phyloP scores from a whole-genome alignment of 2,888 invertebrate species.

The Elegia similella region DNA sequence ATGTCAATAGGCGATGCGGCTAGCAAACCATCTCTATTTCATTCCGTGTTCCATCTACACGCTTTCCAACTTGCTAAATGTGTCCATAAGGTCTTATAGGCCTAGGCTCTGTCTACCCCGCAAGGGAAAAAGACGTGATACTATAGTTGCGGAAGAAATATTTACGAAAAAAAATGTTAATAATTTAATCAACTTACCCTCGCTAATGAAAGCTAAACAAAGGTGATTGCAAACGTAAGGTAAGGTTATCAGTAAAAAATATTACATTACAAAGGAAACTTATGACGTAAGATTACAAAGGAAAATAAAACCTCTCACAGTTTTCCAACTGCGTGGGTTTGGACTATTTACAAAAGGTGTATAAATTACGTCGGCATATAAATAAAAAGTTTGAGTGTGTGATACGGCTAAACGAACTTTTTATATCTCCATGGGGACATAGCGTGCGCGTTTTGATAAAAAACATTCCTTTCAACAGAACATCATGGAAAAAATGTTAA shows the following conservation, averaged over 20 bases:
- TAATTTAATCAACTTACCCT: too few species aligned
- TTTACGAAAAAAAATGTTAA: too few species aligned
- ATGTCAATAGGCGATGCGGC: too few species aligned
- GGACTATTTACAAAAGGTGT: conserved; percentile 6
- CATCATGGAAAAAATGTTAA: background rate
- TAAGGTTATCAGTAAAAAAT: conserved; percentile 5
- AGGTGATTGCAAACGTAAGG: background rate
- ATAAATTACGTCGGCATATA: conserved; percentile 12
- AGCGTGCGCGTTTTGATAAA: conserved; percentile 16
- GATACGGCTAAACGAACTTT: conserved; percentile 3
- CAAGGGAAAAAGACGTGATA: too few species aligned
- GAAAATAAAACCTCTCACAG: background rate
- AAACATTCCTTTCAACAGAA: conserved; percentile 11
- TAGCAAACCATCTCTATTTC: too few species aligned
- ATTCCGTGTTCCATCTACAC: too few species aligned
- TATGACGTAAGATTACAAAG: conserved; percentile 1
- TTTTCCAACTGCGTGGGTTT: conserved; percentile 9
- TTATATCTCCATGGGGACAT: conserved; percentile 16
- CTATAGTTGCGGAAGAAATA: too few species aligned
- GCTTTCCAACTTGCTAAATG: too few species aligned
- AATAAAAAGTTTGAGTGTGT: conserved; percentile 12
- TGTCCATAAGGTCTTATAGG: too few species aligned
- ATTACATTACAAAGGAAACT: background rate
- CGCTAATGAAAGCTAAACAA: background rate
- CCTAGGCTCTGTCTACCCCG: too few species aligned